Percentiles rank a stretch among this genome's conserved stretches.
These are phyloP conservation scores for Napeogenes inachia DNA, from an alignment of 2,888 invertebrate genomes.

Conservation along the genomic window DNA sequence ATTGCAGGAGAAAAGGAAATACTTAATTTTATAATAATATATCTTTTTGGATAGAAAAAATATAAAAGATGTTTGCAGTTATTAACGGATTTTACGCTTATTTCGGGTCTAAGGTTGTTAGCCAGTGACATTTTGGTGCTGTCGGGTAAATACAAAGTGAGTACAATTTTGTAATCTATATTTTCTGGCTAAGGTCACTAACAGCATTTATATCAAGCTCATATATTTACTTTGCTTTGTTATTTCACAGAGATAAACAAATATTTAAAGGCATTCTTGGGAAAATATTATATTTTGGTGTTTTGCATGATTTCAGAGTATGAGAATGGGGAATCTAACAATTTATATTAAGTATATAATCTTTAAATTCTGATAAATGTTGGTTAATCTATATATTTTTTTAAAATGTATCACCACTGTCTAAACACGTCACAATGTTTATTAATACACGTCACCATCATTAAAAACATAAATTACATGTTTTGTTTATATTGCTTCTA, in stretches of 20 bases:
- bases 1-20: too few relatives aligned
- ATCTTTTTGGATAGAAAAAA: too few relatives aligned
- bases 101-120: constrained; percentile 23
- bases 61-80: too few relatives aligned
- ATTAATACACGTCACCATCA: too few relatives aligned
- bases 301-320: constrained; percentile 6
- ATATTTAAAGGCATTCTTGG: neutral
- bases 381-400: too few relatives aligned
- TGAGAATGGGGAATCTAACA: neutral
- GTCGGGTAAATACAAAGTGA: constrained; percentile 23
- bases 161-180: constrained; percentile 22
- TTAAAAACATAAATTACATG: too few relatives aligned
- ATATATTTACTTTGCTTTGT: neutral
- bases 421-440: too few relatives aligned
- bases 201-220: neutral
- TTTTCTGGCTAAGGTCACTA: constrained; percentile 13
- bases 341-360: neutral
- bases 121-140: constrained; percentile 21
- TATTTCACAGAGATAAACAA: neutral
- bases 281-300: neutral
- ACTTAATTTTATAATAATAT: too few relatives aligned
- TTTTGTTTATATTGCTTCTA: too few relatives aligned
- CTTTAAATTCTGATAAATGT: too few relatives aligned
- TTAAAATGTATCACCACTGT: too few relatives aligned
- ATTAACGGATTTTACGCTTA: constrained; percentile 15